Conservation (phyloP, 92 coral and sea anemone species). For the Zoanthus gigantus region DNA sequence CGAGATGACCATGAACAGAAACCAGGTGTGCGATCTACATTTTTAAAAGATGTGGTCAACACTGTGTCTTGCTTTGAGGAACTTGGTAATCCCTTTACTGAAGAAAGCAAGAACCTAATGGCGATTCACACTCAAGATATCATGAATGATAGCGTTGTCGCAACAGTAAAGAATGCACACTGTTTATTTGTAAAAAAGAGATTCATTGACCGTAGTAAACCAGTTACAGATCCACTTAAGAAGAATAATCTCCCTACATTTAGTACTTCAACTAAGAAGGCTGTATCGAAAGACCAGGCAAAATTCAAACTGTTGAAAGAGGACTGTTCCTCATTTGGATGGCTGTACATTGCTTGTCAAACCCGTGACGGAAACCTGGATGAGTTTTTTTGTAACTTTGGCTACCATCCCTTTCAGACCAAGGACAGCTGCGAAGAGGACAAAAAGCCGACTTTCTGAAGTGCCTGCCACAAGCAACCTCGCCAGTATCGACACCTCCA, state of each 20-base stretch:
- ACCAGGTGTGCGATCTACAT: constrained; percentile 55
- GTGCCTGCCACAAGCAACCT: not conserved
- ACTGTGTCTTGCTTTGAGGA: constrained; percentile 58
- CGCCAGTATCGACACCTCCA: not conserved
- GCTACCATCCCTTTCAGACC: constrained; percentile 45
- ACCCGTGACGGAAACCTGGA: constrained; percentile 64
- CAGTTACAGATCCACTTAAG: constrained; percentile 51
- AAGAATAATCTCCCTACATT: constrained; percentile 62
- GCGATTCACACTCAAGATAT: constrained; percentile 65
- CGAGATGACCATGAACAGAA: constrained; percentile 65
- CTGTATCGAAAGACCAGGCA: too few species aligned
- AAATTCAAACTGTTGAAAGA: constrained; percentile 62
- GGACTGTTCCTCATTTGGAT: constrained; percentile 56
- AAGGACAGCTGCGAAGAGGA: constrained; percentile 44
- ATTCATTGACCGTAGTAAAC: constrained; percentile 42
- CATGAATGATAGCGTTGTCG: constrained; percentile 46
- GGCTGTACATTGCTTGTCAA: constrained; percentile 75
- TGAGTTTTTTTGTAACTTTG: constrained; percentile 1
- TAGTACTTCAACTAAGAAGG: not conserved
- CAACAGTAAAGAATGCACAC: constrained; percentile 56
- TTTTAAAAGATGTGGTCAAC: constrained; percentile 52
- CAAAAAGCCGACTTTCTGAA: constrained; percentile 54
- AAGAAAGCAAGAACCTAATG: constrained; percentile 62
- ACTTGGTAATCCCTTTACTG: constrained; percentile 72
- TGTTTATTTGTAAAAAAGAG: constrained; percentile 57